Evolutionary conservation across 1,140 invertebrate species (phyloP).

Genomic region (Adelges cooleyi): DNA sequence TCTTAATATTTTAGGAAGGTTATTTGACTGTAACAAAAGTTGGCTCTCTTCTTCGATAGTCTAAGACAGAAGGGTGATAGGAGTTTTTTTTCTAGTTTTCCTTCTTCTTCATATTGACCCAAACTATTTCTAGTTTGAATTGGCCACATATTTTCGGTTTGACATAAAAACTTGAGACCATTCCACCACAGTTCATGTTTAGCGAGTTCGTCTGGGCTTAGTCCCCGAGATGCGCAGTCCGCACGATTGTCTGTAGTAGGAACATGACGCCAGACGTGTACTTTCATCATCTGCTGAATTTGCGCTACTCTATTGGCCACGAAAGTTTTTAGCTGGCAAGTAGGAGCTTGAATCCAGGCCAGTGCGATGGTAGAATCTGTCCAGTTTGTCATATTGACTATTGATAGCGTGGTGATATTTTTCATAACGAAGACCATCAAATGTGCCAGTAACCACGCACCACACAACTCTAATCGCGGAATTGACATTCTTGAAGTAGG

Average conservation of each 20-base stretch:
- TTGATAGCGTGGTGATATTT: background rate
- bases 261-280: conserved; percentile 37
- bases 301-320: conserved; percentile 38
- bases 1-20: too few species aligned
- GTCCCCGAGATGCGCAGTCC: conserved; percentile 38
- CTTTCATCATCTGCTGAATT: conserved; percentile 35
- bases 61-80: background rate
- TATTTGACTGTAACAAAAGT: too few species aligned
- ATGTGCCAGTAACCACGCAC: conserved; percentile 29
- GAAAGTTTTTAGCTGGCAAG: conserved; percentile 37
- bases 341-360: conserved; percentile 33
- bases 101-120: too few species aligned
- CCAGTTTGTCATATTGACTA: background rate
- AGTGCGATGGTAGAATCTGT: conserved; percentile 30
- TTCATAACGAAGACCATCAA: background rate
- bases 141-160: background rate
- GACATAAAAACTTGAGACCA: conserved; percentile 1
- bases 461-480: conserved; percentile 33
- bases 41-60: too few species aligned
- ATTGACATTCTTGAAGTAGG: conserved; percentile 29
- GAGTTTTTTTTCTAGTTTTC: background rate
- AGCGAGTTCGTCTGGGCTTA: conserved; percentile 13
- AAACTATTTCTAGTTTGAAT: too few species aligned
- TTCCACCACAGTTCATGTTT: conserved; percentile 30
- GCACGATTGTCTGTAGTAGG: conserved; percentile 38